Evolutionary conservation across 2,888 invertebrate genomes (phyloP), one percentile per base, ranked within the genome.

Genomic region (Nowickia ferox): DNA sequence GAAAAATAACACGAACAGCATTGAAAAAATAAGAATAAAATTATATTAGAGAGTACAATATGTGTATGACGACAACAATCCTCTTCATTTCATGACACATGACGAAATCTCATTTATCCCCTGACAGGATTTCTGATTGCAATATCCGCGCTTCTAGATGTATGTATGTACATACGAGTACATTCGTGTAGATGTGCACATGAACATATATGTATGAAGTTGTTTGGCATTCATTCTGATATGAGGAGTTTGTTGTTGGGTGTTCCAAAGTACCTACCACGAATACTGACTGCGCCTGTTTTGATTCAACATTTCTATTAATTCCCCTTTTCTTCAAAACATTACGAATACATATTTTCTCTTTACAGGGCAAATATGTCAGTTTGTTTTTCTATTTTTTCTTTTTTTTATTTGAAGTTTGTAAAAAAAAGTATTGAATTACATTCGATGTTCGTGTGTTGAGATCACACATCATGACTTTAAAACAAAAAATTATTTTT

Each of bases 51-150:
- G 38, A 53, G 57, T 65, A 65, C 57, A 63, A 57, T n/a, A 66
- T 22, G 9, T 57, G 40, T 40, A 76, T 55, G 82, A 82, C 71
- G 79, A 80, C 75, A 72, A 63, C 59, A 71, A 79, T 72, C 66
- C 42, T 71, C 42, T 66, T 72, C 66, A 66, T 78, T 78, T 66
- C 71, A 83, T 83, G 83, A 83, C 84, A 84, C 80, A 88, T 90
- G 91, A 90, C 89, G 90, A 91, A 91, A 91, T 90, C 89, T 90
- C 91, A 89, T 90, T 91, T 91, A 89, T 86, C 88, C 88, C 89
- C 88, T 90, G 91, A 90, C 91, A 90, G 90, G 90, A 90, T 90
- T 90, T 88, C 84, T 89, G 92, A 91, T 91, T 91, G 90, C 90
- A 90, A 91, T 90, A 91, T 91, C 92, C 90, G 92, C 90, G 88